Percentiles rank a stretch among this genome's conserved stretches.
Conservation (phyloP, 2,888 invertebrate genomes). For the Taenaris catops region DNA sequence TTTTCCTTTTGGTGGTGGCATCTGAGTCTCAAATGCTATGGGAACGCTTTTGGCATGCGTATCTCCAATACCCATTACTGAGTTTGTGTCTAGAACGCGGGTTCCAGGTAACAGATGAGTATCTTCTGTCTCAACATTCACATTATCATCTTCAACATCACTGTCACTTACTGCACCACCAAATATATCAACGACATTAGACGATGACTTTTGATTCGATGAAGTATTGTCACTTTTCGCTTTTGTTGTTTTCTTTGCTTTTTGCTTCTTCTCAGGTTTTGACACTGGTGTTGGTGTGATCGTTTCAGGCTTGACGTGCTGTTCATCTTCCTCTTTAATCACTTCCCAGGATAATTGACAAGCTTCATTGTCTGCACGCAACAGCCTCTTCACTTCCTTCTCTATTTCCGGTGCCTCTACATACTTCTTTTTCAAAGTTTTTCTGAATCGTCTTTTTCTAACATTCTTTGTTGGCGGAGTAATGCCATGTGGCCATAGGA, state of each 20-base stretch:
- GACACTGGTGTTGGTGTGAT: slow-evolving; percentile 25
- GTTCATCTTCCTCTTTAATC: slow-evolving; percentile 91
- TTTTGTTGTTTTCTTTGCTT: slow-evolving; percentile 34
- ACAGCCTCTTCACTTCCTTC: slow-evolving; percentile 96
- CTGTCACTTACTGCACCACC: slow-evolving; percentile 96
- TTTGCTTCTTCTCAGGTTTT: slow-evolving; percentile 54
- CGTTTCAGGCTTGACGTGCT: slow-evolving; percentile 50
- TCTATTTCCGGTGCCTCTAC: slow-evolving; percentile 99
- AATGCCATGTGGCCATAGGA: slow-evolving; percentile 96
- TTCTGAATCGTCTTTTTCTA: slow-evolving; percentile 93
- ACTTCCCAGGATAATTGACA: slow-evolving; percentile 93
- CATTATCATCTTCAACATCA: slow-evolving; percentile 87
- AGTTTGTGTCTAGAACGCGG: slow-evolving; percentile 82
- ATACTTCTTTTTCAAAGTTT: slow-evolving; percentile 97
- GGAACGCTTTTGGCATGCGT: slow-evolving; percentile 39
- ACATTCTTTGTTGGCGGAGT: slow-evolving; percentile 98
- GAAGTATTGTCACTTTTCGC: background rate
- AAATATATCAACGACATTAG: slow-evolving; percentile 87
- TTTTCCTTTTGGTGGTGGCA: slow-evolving; percentile 57
- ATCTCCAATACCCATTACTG: slow-evolving; percentile 46
- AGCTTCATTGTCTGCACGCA: slow-evolving; percentile 96
- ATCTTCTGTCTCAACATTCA: slow-evolving; percentile 90
- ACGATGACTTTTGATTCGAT: slow-evolving; percentile 39
- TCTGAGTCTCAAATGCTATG: slow-evolving; percentile 59
- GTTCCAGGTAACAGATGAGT: slow-evolving; percentile 88